Conservation (phyloP, 2,113 vertebrate species). For the Capreolus pygargus region DNA sequence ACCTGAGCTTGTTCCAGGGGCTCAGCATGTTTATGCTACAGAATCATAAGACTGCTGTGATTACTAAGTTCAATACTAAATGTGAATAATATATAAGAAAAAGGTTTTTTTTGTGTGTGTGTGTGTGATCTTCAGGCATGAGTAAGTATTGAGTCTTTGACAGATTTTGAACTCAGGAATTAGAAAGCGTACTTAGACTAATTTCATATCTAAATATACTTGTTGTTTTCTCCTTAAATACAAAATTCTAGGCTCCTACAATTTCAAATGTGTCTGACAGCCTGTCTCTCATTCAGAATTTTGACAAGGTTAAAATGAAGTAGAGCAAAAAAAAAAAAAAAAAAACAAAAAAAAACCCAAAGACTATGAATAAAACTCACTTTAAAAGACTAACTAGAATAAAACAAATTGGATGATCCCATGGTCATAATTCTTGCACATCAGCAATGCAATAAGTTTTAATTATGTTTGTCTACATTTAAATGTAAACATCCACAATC, state of each 20-base stretch:
- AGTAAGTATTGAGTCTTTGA: neutral
- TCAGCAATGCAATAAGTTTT: neutral
- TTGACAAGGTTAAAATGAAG: neutral
- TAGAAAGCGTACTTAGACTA: neutral
- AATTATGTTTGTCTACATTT: neutral
- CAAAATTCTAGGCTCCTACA: neutral
- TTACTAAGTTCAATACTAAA: neutral
- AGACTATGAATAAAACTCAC: neutral
- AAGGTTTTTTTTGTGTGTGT: neutral
- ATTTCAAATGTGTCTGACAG: neutral
- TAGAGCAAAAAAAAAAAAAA: neutral
- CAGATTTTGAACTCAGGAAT: neutral
- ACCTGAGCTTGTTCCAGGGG: neutral
- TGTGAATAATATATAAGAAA: neutral
- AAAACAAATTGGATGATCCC: neutral
- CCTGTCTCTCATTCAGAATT: neutral
- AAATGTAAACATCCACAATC: neutral
- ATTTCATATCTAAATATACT: neutral
- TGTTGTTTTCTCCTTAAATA: neutral
- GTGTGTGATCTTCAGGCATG: neutral
- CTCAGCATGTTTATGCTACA: neutral
- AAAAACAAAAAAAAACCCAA: neutral
- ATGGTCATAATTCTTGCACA: neutral
- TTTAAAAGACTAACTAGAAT: neutral
- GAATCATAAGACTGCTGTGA: neutral